Base-by-base conservation (phyloP, 2,797 vertebrate species). In the Todus mexicanus region DNA sequence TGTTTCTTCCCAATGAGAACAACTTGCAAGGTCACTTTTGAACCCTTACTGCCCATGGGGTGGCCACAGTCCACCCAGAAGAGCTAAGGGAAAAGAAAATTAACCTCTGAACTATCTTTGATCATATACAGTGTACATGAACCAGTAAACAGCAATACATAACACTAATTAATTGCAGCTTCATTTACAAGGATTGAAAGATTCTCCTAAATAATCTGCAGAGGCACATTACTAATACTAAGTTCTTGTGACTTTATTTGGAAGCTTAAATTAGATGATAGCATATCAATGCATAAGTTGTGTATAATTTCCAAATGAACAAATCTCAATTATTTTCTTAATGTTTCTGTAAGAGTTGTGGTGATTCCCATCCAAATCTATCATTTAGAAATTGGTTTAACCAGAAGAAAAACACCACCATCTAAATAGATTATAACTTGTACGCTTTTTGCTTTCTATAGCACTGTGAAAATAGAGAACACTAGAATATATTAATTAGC, bases 21-120 rank as follows among this genome's bases (percentile, higher is more conserved):
- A 90, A 91, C 60, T 78, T 85, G 59, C 48, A 89, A 72, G 84
- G 90, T 94, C 73, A 87, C 70, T 94, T 89, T 82, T 83, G 84
- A 95, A 69, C 43, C 50, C 33, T 94, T 59, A 14, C 76, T 89
- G 94, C 84, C 82, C 89, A 88, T 76, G 76, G 48, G 73, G 87
- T 92, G 76, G 76, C 40, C 89, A 60, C 22, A 87, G 72, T 94
- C 66, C 63, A 75, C 73, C 65, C 92, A 87, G 73, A 43, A 95
- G 48, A 88, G 59, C 43, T 26, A 78, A 75, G 77, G 14, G 53
- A 60, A 86, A 90, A 81, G 63, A 81, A 92, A 87, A 84, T 81
- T 37, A 84, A 78, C 45, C 60, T 92, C 73, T 88, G 54, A 93
- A 75, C 57, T 72, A 26, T 81, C 68, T 77, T 71, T 79, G 71